A percentile compares a stretch with the other conserved stretches of the same genome.
Evolutionary conservation across 1,140 invertebrate species (phyloP).

Genomic region (Antheraea mylitta): DNA sequence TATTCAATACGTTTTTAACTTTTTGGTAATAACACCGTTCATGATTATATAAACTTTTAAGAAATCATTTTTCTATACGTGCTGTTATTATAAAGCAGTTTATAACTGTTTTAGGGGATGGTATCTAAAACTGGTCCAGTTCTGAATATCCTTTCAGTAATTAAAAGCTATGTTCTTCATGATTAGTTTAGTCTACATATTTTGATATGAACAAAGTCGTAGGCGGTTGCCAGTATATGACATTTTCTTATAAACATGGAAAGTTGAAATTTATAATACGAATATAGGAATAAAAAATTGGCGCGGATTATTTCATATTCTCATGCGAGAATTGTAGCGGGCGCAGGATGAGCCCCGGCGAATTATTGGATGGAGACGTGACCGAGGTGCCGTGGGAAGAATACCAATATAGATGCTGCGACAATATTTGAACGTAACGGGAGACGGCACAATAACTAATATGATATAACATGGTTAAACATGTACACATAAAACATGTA

Average conservation of each 20-base stretch:
- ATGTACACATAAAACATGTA: background rate
- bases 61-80: too few relatives aligned
- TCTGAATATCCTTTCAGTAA: too few relatives aligned
- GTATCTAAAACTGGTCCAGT: too few relatives aligned
- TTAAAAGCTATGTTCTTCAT: too few relatives aligned
- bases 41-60: too few relatives aligned
- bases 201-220: too few relatives aligned
- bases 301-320: conserved; percentile 64
- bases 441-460: background rate
- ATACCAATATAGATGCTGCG: conserved; percentile 51
- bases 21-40: too few relatives aligned
- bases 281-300: background rate
- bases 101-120: too few relatives aligned
- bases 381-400: conserved; percentile 49
- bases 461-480: background rate
- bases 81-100: too few relatives aligned
- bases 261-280: background rate
- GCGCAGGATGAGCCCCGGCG: conserved; percentile 55
- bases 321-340: conserved; percentile 62
- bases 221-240: background rate
- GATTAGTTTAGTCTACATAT: too few relatives aligned
- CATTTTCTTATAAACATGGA: background rate
- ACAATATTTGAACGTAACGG: conserved; percentile 37
- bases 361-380: conserved; percentile 70
- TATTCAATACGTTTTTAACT: too few relatives aligned